Percentiles rank a stretch among this genome's conserved stretches.
phyloP scores from a whole-genome alignment of 2,888 invertebrate species.

The Endomychus coccineus region DNA sequence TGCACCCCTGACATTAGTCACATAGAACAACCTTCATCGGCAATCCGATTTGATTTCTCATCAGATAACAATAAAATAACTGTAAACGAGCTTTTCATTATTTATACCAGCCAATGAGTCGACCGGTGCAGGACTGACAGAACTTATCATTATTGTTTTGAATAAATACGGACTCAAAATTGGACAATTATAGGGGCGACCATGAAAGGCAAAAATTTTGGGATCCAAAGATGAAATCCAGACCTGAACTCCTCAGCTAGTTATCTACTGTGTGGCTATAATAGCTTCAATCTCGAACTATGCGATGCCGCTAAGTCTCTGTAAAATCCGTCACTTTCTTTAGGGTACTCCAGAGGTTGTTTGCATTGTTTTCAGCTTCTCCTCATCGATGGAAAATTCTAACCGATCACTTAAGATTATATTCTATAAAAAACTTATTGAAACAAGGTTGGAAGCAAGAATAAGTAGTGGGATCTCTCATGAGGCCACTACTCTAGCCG shows the following conservation, averaged over 20 bases:
- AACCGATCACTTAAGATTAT: slow-evolving; percentile 26
- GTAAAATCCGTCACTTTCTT: slow-evolving; percentile 33
- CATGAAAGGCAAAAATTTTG: slow-evolving; percentile 33
- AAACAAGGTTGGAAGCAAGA: slow-evolving; percentile 28
- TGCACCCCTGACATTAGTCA: slow-evolving; percentile 28
- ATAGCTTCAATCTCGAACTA: slow-evolving; percentile 17
- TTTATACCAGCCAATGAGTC: slow-evolving; percentile 16
- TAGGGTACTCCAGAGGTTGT: slow-evolving; percentile 29
- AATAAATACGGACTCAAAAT: slow-evolving; percentile 28
- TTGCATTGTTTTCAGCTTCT: slow-evolving; percentile 24
- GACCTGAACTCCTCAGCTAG: slow-evolving; percentile 21
- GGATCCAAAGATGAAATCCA: slow-evolving; percentile 31
- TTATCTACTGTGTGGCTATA: slow-evolving; percentile 18
- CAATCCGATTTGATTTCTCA: slow-evolving; percentile 23
- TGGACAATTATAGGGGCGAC: slow-evolving; percentile 31
- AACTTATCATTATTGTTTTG: slow-evolving; percentile 26
- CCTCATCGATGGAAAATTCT: slow-evolving; percentile 27
- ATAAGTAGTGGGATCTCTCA: slow-evolving; percentile 24
- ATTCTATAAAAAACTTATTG: slow-evolving; percentile 28
- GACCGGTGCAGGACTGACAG: slow-evolving; percentile 24
- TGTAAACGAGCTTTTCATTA: slow-evolving; percentile 19
- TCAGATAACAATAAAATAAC: slow-evolving; percentile 21
- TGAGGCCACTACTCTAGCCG: slow-evolving; percentile 23
- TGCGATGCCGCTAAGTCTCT: slow-evolving; percentile 22
- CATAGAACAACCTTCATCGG: slow-evolving; percentile 30